Evolutionary conservation across 2,113 vertebrate species (phyloP).

Genomic region (Tetrax tetrax): DNA sequence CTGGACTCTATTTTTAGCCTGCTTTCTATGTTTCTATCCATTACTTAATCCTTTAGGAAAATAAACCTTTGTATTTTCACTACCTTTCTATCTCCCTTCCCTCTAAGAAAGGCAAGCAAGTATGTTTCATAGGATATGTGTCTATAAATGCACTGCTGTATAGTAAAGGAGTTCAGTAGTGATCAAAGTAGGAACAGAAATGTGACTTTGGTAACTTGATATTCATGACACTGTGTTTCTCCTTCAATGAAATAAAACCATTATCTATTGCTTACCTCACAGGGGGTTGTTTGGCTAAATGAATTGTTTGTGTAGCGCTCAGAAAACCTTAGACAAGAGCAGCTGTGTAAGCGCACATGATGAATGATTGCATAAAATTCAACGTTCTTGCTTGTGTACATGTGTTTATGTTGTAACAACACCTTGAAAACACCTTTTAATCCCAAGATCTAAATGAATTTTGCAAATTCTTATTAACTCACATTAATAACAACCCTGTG

Average conservation of each 20-base stretch:
- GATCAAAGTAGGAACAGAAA: neutral
- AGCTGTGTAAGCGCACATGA: neutral
- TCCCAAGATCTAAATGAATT: neutral
- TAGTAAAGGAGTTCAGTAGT: neutral
- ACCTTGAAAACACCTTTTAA: constrained; percentile 5
- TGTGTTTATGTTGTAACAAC: neutral
- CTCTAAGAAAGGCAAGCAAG: neutral
- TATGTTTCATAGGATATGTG: neutral
- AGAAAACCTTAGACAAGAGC: neutral
- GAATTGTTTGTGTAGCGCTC: neutral
- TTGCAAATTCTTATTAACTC: constrained; percentile 13
- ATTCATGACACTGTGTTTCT: neutral
- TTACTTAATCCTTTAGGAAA: neutral
- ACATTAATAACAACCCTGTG: neutral
- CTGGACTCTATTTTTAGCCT: neutral
- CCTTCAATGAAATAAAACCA: neutral
- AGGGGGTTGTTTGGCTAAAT: neutral
- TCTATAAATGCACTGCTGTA: neutral
- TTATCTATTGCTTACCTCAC: neutral
- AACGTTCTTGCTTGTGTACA: neutral
- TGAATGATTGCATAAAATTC: neutral
- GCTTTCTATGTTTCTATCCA: neutral
- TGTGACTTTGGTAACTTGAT: neutral
- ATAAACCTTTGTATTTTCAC: neutral
- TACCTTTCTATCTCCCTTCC: neutral